Evolutionary conservation across 2,113 vertebrate genomes (phyloP).

Genomic region (Triplophysa rosa): DNA sequence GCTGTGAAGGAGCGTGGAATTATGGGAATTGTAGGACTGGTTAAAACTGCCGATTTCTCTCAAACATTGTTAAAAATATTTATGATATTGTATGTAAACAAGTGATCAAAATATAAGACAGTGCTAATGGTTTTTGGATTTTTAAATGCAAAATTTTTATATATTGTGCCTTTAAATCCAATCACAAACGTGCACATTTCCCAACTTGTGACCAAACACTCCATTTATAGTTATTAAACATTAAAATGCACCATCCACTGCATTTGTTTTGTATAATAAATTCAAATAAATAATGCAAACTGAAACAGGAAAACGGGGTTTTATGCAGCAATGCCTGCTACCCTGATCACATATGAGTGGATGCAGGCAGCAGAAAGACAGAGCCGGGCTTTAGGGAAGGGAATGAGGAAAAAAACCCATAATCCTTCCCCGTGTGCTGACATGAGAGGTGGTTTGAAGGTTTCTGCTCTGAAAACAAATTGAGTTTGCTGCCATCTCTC

Average conservation of each 20-base stretch:
- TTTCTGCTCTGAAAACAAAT: constrained; percentile 53
- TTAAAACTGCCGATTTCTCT: too few species aligned
- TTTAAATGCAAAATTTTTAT: too few species aligned
- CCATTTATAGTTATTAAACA: neutral
- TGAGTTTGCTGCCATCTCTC: constrained; percentile 51
- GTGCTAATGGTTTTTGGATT: too few species aligned
- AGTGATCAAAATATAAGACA: too few species aligned
- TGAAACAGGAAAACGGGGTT: neutral
- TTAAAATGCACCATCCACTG: neutral
- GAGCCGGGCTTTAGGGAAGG: neutral
- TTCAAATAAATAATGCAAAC: constrained; percentile 1
- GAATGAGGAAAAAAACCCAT: constrained; percentile 39
- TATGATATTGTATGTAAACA: too few species aligned
- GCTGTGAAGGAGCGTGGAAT: too few species aligned
- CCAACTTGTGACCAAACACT: neutral
- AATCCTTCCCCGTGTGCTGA: constrained; percentile 44
- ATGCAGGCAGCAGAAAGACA: constrained; percentile 16
- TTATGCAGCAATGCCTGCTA: neutral
- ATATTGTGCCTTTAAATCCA: too few species aligned
- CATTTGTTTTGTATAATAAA: neutral
- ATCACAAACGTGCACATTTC: neutral
- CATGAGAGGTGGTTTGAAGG: constrained; percentile 54
- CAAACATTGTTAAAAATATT: too few species aligned
- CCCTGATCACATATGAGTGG: constrained; percentile 11
- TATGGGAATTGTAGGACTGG: too few species aligned